Evolutionary conservation across 2,888 invertebrate species (phyloP).

Genomic region (Stenodera caucasica): DNA sequence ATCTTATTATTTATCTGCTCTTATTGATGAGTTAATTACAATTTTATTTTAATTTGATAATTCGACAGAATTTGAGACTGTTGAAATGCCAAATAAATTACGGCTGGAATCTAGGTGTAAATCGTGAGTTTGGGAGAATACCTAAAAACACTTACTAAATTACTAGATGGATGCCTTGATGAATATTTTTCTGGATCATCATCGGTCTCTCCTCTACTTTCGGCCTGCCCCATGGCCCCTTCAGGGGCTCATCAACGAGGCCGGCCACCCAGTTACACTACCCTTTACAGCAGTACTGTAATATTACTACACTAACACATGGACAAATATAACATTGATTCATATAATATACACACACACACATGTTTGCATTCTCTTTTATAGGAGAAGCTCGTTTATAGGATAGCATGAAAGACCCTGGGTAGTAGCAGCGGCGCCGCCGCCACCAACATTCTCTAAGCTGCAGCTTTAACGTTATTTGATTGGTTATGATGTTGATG

Average conservation of each 20-base stretch:
- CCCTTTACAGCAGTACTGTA: neutral
- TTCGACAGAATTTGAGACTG: too few species aligned
- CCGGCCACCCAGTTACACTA: slow-evolving; percentile 12
- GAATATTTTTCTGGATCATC: slow-evolving; percentile 60
- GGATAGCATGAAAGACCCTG: too few species aligned
- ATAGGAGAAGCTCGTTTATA: neutral
- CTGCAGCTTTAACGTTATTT: neutral
- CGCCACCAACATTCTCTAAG: neutral
- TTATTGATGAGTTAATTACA: too few species aligned
- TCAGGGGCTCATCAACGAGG: slow-evolving; percentile 57
- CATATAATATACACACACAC: neutral
- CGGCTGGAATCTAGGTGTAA: too few species aligned
- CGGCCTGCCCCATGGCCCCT: slow-evolving; percentile 61
- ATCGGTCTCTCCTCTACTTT: slow-evolving; percentile 57
- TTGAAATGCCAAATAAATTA: too few species aligned
- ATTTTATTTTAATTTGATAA: too few species aligned
- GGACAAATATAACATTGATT: neutral
- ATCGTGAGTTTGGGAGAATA: too few species aligned
- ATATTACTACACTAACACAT: neutral
- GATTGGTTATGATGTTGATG: neutral
- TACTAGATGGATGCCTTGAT: slow-evolving; percentile 57
- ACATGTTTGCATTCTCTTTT: too few species aligned
- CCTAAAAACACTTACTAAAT: slow-evolving; percentile 56
- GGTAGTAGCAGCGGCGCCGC: neutral
- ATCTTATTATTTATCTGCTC: too few species aligned